phyloP scores from a whole-genome alignment of 2,888 invertebrate genomes.

The Erebia epiphron region DNA sequence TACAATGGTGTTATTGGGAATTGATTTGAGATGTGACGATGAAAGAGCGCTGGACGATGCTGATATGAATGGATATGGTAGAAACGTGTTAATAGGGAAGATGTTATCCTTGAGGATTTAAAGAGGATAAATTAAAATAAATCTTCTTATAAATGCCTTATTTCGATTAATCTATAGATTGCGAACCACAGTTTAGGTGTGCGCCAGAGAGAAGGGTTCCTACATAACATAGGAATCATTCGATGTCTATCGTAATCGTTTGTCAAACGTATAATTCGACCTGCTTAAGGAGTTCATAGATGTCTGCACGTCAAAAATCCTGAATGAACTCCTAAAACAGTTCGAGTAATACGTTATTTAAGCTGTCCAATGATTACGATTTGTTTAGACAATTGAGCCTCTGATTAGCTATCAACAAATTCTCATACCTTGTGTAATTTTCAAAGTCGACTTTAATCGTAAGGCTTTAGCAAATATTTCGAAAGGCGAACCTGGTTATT shows the following conservation, averaged over 20 bases:
- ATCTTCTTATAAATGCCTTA: slow-evolving; percentile 1
- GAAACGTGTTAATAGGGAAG: slow-evolving; percentile 17
- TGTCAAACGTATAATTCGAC: no score
- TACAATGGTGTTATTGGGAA: slow-evolving; percentile 61
- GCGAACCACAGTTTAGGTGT: background rate
- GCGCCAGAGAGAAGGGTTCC: background rate
- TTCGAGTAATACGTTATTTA: no score
- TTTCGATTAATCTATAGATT: background rate
- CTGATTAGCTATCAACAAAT: no score
- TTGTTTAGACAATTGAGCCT: no score
- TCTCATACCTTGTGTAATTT: no score
- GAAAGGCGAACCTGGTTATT: slow-evolving; percentile 20
- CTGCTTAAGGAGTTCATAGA: no score
- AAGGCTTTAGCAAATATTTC: slow-evolving; percentile 24
- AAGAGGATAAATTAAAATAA: background rate
- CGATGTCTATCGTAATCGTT: no score
- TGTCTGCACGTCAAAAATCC: no score
- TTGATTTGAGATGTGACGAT: slow-evolving; percentile 57
- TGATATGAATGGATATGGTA: slow-evolving; percentile 16
- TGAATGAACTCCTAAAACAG: no score
- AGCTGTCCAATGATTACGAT: no score
- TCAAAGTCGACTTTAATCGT: background rate
- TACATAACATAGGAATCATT: no score
- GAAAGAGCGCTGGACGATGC: slow-evolving; percentile 22
- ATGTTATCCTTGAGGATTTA: slow-evolving; percentile 23